Percentiles rank a stretch among this genome's conserved stretches.
Conservation (phyloP, 2,888 invertebrate species). For the Troides aeacus region DNA sequence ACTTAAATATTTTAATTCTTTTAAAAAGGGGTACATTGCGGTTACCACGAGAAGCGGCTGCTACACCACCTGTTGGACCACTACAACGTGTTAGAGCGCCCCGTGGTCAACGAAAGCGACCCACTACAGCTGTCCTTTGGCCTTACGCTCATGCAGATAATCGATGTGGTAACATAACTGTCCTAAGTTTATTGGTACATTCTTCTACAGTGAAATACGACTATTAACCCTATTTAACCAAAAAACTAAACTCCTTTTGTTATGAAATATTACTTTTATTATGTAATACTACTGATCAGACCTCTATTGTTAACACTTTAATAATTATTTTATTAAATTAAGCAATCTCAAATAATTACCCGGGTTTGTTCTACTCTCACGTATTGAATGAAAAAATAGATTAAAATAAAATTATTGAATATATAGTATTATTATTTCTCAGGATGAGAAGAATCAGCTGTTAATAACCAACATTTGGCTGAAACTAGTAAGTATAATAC, state of each 20-base stretch:
- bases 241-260: too few species aligned
- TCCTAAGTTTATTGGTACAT: background rate
- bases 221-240: too few species aligned
- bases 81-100: conserved; percentile 96
- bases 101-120: conserved; percentile 97
- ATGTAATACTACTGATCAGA: too few species aligned
- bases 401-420: background rate
- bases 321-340: too few species aligned
- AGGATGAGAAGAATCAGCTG: conserved; percentile 99
- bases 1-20: background rate
- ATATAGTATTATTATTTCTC: conserved; percentile 55
- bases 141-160: conserved; percentile 98
- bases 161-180: conserved; percentile 90
- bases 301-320: too few species aligned
- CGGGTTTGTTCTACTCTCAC: too few species aligned
- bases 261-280: too few species aligned
- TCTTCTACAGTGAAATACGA: background rate
- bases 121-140: conserved; percentile 97
- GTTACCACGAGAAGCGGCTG: conserved; percentile 94
- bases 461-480: conserved; percentile 98
- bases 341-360: too few species aligned
- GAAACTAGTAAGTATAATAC: conserved; percentile 89
- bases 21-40: conserved; percentile 87
- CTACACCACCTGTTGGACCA: conserved; percentile 94
- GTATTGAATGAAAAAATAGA: background rate